phyloP scores from a whole-genome alignment of 2,888 invertebrate species.

The Aricia artaxerxes region DNA sequence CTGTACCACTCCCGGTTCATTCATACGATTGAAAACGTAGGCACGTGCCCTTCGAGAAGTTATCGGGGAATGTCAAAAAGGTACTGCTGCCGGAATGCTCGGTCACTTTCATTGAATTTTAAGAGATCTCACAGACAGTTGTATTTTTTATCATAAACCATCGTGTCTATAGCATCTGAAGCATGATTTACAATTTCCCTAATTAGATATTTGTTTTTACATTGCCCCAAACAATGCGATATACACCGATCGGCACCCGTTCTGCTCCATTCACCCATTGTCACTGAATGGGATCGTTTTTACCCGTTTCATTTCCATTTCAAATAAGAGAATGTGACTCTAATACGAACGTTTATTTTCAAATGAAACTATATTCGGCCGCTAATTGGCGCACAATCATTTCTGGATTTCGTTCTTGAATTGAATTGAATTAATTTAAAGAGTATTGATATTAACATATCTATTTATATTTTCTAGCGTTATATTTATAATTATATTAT shows the following conservation, averaged over 20 bases:
- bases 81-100: constrained; percentile 28
- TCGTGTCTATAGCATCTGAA: constrained; percentile 23
- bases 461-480: constrained; percentile 38
- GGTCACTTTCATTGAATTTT: constrained; percentile 36
- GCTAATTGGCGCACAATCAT: constrained; percentile 46
- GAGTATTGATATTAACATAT: constrained; percentile 16
- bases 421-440: neutral
- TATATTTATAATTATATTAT: too few relatives aligned
- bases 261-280: constrained; percentile 41
- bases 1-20: neutral
- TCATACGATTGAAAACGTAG: constrained; percentile 18
- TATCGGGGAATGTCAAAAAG: neutral
- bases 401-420: constrained; percentile 39
- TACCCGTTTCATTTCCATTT: constrained; percentile 43
- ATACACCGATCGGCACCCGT: constrained; percentile 37
- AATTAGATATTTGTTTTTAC: constrained; percentile 49
- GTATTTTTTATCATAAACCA: constrained; percentile 29
- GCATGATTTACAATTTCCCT: constrained; percentile 49
- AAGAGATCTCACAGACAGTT: constrained; percentile 35
- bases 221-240: constrained; percentile 43
- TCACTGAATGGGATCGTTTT: constrained; percentile 42
- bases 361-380: constrained; percentile 38
- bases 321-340: constrained; percentile 45
- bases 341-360: constrained; percentile 43
- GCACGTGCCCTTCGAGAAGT: constrained; percentile 38